Evolutionary conservation across 2,888 invertebrate genomes (phyloP), one percentile per base, ranked within the genome.

Genomic region (Agonopterix subpropinquella): DNA sequence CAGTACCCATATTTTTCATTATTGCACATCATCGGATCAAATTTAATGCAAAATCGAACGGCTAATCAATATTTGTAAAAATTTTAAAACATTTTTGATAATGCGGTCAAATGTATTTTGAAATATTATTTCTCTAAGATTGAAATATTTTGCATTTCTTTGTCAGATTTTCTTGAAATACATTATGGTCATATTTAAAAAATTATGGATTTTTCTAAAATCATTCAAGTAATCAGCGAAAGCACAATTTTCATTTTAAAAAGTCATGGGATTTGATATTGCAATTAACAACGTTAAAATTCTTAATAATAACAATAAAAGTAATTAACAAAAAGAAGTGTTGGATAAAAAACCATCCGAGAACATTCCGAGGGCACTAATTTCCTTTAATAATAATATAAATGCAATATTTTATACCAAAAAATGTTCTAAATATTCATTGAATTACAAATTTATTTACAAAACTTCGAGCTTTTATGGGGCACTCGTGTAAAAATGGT

Each of bases 291-390:
- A 86, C 71, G 73, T 86, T 83, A 85, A 87, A 86, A 83, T 75
- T 85, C 81, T 86, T 85, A 87, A 82, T 82, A 77, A 86, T 83
- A 87, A 86, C 86, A 87, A 86, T 85, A 85, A 84, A 81, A 80
- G 76, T 80, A 80, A 80, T 74, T 74, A 88, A 87, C 84, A 87
- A 87, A 82, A 86, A 80, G 64, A 72, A 68, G 70, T 69, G 67
- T 67, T 67, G 77, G 76, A 74, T 69, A 70, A 82, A 80, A 76
- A 84, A 84, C 83, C 84, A 81, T 84, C 78, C 75, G 58, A 76
- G 83, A 85, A 84, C 86, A 75, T 75, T 76, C 74, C 77, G 70
- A 77, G 83, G 79, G 82, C 65, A 69, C 65, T 67, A 67, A 62
- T 61, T 58, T 57, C 42, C 64, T 62, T 67, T 66, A 60, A 74